Evolutionary conservation across 2,797 vertebrate genomes (phyloP), one percentile per base, ranked within the genome.

Genomic region (Microchirus variegatus): DNA sequence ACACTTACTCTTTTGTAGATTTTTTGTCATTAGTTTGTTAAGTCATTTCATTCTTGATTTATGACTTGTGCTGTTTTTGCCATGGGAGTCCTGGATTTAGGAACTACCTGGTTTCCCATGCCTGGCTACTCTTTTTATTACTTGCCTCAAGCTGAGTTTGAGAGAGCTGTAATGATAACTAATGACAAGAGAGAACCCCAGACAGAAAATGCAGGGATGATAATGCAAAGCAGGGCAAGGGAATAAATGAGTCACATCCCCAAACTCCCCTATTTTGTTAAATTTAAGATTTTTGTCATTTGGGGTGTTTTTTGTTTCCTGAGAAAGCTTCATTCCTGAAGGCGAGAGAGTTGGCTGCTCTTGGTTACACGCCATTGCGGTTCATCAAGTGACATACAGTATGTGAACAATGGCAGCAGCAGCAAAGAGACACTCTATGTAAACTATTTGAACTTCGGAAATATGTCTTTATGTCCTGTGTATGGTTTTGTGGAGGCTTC

Each of bases 161-260:
- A 76, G 73, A 74, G 63, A 72, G 78, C 80, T 57, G 37, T 89
- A 90, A 87, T 78, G 77, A 83, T 90, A 85, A 91, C 77, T 81
- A 86, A 90, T 86, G 81, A 75, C 78, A 85, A 67, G 69, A 78
- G 60, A 68, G 52, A 51, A 82, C 77, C 63, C 66, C 71, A 57
- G 70, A 68, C 63, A 31, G 10, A 78, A 82, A 78, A 72, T 48
- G 54, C 22, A 54, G 62, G 45, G 46, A 64, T 3, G 44, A 14
- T 53, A 46, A 77, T 83, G 53, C 40, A 59, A 73, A 70, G 59
- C 61, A 22, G 59, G 63, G 57, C 1, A 6, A 42, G 53, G 70
- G 42, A 81, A 81, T 73, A 85, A 77, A 86, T 76, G 40, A 80
- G 63, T 52, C 61, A 50, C 48, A 36, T 38, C 67, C 46, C 52